Evolutionary conservation across 64 coral and sea anemone genomes (phyloP).

Genomic region (Montipora cactus): DNA sequence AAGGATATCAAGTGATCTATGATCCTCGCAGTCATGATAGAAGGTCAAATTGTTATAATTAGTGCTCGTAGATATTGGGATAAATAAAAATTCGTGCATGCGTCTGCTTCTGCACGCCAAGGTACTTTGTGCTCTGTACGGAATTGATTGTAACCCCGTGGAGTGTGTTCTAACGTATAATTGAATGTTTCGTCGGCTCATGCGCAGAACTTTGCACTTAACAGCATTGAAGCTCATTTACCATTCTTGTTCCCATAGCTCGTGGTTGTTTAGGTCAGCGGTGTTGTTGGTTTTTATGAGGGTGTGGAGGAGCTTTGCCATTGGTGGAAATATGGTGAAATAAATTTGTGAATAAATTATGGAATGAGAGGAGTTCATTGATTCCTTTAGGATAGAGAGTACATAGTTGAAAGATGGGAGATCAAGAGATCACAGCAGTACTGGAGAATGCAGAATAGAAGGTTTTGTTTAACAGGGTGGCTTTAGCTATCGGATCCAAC

Average conservation of each 20-base stretch:
- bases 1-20: no score
- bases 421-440: background rate
- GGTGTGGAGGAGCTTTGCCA: constrained; percentile 29
- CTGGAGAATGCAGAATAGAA: background rate
- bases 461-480: constrained; percentile 32
- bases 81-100: no score
- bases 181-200: no score
- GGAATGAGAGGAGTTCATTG: background rate
- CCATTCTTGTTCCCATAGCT: background rate
- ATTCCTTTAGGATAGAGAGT: background rate
- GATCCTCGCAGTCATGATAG: no score
- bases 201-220: no score
- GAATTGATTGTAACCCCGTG: no score
- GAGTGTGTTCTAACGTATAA: no score
- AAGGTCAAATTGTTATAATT: no score
- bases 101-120: no score
- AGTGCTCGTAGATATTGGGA: no score
- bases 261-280: constrained; percentile 35
- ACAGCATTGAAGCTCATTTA: no score
- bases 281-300: constrained; percentile 53
- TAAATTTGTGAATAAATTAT: background rate
- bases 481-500: constrained; percentile 32
- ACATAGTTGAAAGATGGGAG: constrained; percentile 3
- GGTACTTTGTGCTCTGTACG: background rate
- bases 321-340: background rate